A percentile compares a stretch with the other conserved stretches of the same genome.
Evolutionary conservation across 2,113 vertebrate genomes (phyloP).

Genomic region (Argyrosomus japonicus): DNA sequence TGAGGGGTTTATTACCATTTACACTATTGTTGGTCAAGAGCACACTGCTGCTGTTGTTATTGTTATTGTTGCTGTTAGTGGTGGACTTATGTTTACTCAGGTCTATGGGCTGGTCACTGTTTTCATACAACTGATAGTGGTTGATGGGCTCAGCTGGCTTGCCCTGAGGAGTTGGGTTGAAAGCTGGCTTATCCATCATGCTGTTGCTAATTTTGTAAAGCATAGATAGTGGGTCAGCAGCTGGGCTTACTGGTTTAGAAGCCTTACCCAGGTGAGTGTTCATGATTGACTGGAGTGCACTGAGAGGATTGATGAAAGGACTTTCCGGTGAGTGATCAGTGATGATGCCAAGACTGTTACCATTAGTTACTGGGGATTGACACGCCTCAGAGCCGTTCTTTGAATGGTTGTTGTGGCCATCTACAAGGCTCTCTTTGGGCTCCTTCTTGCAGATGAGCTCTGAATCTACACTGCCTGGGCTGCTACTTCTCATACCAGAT

Average conservation of each 20-base stretch:
- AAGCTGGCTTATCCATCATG: conserved; percentile 95
- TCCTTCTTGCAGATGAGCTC: conserved; percentile 89
- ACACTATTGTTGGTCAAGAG: conserved; percentile 68
- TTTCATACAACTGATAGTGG: conserved; percentile 92
- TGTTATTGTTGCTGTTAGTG: conserved; percentile 89
- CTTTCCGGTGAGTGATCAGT: conserved; percentile 96
- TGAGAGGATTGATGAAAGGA: conserved; percentile 96
- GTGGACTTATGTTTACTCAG: conserved; percentile 95
- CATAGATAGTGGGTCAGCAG: conserved; percentile 96
- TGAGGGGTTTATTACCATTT: conserved; percentile 84
- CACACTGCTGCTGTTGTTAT: conserved; percentile 82
- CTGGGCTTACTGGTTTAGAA: conserved; percentile 92
- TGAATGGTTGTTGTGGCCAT: conserved; percentile 82
- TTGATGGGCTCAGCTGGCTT: conserved; percentile 91
- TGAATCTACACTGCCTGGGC: conserved; percentile 79
- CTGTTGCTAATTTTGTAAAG: conserved; percentile 99
- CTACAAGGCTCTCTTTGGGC: conserved; percentile 87
- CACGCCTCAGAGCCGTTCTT: conserved; percentile 89
- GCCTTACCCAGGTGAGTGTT: conserved; percentile 98
- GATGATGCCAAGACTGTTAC: conserved; percentile 94
- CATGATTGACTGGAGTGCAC: conserved; percentile 99
- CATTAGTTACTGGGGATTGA: conserved; percentile 93
- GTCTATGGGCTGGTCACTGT: conserved; percentile 96
- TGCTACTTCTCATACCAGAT: conserved; percentile 84
- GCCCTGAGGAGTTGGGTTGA: conserved; percentile 89